Conservation (phyloP, 2,888 invertebrate species). For the Drepanosiphum platanoidis region DNA sequence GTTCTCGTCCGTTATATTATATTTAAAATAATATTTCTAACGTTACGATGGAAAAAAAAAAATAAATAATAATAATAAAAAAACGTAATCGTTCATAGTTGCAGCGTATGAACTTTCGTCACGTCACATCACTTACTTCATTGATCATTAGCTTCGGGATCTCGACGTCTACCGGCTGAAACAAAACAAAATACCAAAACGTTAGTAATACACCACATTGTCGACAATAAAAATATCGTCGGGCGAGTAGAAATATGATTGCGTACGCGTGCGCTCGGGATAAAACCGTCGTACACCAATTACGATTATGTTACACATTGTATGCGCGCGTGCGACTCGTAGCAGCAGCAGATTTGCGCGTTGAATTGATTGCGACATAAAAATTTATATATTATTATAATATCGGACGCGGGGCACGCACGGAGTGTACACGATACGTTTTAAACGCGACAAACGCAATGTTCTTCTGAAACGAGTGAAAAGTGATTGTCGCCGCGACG, state of each 20-base stretch:
- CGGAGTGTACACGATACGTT: not conserved
- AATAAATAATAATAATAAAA: too few relatives aligned
- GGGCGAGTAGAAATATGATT: too few relatives aligned
- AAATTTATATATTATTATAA: too few relatives aligned
- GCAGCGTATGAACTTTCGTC: conserved; percentile 1
- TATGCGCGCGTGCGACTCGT: too few relatives aligned
- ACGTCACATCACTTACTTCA: conserved; percentile 53
- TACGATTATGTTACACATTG: not conserved
- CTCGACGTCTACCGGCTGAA: conserved; percentile 56
- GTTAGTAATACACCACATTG: not conserved
- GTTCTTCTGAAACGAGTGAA: not conserved
- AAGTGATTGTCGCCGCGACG: not conserved
- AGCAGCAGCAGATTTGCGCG: too few relatives aligned
- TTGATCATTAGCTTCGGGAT: conserved; percentile 50
- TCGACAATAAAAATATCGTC: not conserved
- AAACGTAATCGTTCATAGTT: too few relatives aligned
- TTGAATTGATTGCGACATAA: too few relatives aligned
- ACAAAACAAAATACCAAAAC: conserved; percentile 35
- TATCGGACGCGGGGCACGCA: too few relatives aligned
- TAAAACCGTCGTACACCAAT: not conserved
- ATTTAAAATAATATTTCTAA: too few relatives aligned
- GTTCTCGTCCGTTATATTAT: not conserved
- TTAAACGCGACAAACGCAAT: not conserved
- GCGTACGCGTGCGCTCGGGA: not conserved
- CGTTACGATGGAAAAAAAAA: too few relatives aligned